These are phyloP conservation scores for Virgularia gustaviana DNA, from an alignment of 92 coral and sea anemone genomes.

Conservation along the genomic window DNA sequence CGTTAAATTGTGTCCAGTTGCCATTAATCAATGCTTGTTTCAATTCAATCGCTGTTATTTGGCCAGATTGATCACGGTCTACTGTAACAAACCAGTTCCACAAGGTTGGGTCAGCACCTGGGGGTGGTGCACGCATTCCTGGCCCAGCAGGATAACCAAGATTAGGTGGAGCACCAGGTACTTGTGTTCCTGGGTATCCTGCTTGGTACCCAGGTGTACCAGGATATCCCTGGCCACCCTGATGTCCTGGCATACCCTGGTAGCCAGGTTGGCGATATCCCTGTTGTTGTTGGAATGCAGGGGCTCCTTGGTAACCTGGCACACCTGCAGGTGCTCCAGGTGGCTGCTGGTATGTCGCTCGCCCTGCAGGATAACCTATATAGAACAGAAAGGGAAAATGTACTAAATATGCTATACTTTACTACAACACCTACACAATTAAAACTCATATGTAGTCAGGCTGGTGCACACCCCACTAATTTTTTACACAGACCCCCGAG, in stretches of 20 bases:
- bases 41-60: constrained; percentile 78
- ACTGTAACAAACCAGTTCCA: constrained; percentile 97
- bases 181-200: constrained; percentile 50
- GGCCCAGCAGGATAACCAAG: constrained; percentile 51
- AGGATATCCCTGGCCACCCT: constrained; percentile 20
- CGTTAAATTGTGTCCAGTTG: constrained; percentile 91
- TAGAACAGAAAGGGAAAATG: background rate
- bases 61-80: constrained; percentile 82
- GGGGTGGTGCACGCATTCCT: constrained; percentile 66
- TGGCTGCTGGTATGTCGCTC: constrained; percentile 8
- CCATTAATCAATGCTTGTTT: constrained; percentile 91
- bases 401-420: no score
- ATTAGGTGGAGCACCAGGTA: constrained; percentile 45
- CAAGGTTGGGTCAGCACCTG: constrained; percentile 82
- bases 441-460: no score
- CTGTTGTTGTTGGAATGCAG: background rate
- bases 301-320: constrained; percentile 17
- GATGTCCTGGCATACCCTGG: constrained; percentile 4
- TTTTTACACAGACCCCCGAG: no score
- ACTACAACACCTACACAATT: no score
- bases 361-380: background rate
- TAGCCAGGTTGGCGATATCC: background rate
- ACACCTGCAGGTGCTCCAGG: constrained; percentile 22
- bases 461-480: no score
- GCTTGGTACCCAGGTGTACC: constrained; percentile 48